Conservation (phyloP, 2,113 vertebrate species). For the Mellivora capensis region DNA sequence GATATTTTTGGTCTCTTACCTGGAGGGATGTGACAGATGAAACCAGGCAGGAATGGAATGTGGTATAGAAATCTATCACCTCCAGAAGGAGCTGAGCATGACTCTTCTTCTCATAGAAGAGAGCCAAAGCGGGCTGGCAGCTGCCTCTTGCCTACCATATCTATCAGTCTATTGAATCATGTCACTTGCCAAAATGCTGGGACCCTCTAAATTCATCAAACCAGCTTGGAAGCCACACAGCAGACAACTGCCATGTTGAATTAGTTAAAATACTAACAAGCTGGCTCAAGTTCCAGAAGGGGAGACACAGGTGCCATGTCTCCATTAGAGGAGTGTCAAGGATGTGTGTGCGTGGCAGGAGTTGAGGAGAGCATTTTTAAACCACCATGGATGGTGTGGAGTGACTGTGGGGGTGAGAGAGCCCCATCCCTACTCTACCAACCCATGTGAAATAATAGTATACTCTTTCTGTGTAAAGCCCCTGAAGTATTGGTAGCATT, state of each 20-base stretch:
- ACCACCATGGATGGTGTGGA: neutral
- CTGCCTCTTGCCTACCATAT: neutral
- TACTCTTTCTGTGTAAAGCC: neutral
- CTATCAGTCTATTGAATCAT: neutral
- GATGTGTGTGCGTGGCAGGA: neutral
- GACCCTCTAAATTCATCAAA: neutral
- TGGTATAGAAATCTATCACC: neutral
- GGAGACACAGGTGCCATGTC: neutral
- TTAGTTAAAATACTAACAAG: neutral
- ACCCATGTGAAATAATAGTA: neutral
- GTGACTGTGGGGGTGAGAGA: neutral
- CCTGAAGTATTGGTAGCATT: neutral
- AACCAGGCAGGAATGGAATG: neutral
- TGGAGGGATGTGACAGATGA: neutral
- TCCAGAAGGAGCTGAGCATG: neutral
- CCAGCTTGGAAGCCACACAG: neutral
- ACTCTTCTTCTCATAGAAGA: neutral
- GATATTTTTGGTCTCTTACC: neutral
- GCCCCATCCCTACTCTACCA: neutral
- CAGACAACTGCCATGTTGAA: no score
- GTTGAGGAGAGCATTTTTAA: neutral
- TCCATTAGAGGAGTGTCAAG: neutral
- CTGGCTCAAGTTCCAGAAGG: neutral
- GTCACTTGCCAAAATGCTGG: neutral
- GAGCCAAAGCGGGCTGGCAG: accelerated